Percentiles rank a stretch among this genome's conserved stretches.
phyloP scores from a whole-genome alignment of 2,888 invertebrate species.

The Oscheius sp. region DNA sequence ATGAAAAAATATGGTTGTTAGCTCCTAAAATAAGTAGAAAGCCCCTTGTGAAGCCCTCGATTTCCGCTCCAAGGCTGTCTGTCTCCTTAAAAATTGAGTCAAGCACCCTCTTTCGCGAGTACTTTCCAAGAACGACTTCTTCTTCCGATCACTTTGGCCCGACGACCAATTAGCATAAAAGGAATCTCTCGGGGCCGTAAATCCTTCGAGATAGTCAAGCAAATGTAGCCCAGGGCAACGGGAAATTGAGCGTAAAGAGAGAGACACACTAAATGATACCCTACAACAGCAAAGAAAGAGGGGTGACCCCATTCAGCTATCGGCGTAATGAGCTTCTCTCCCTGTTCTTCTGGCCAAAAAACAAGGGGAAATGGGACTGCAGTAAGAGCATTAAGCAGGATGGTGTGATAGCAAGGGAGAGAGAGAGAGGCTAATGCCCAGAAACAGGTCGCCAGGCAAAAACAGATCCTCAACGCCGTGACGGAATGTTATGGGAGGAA shows the following conservation, averaged over 20 bases:
- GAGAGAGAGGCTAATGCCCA: slow-evolving; percentile 6
- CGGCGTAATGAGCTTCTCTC: neutral
- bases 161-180: slow-evolving; percentile 13
- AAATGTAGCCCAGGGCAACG: neutral
- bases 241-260: slow-evolving; percentile 5
- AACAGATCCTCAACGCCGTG: neutral
- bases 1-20: too few species aligned
- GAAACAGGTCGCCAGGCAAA: slow-evolving; percentile 6
- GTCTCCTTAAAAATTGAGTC: slow-evolving; percentile 10
- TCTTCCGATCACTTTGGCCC: neutral
- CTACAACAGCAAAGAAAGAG: neutral
- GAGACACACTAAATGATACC: slow-evolving; percentile 10
- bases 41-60: too few species aligned
- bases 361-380: slow-evolving; percentile 3
- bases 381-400: neutral
- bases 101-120: slow-evolving; percentile 1
- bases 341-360: neutral
- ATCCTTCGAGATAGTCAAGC: too few species aligned
- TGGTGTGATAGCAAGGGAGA: neutral
- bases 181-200: neutral
- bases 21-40: too few species aligned
- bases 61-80: slow-evolving; percentile 5
- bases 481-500: neutral
- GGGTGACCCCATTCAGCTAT: neutral
- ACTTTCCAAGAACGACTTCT: neutral